Percentiles rank a stretch among this genome's conserved stretches.
phyloP scores from a whole-genome alignment of 2,113 vertebrate genomes.

The Neofelis nebulosa region DNA sequence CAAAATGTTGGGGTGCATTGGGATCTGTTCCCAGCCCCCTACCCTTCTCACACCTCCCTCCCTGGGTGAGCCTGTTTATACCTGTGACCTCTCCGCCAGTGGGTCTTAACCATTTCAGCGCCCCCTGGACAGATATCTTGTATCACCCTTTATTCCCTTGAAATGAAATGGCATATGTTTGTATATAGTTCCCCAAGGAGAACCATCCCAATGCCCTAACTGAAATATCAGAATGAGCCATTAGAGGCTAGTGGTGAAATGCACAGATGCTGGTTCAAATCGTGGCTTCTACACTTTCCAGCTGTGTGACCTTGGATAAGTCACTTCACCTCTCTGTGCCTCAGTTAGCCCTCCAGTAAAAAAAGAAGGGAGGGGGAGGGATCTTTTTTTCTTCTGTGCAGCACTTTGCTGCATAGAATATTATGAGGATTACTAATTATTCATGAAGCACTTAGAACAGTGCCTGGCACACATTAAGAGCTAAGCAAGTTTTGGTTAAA shows the following conservation, averaged over 20 bases:
- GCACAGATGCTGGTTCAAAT: not conserved
- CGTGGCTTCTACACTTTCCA: not conserved
- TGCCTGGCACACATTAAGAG: not conserved
- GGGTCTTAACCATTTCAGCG: not conserved
- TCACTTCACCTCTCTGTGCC: not conserved
- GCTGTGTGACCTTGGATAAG: not conserved
- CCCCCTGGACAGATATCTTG: not conserved
- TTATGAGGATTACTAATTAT: not conserved
- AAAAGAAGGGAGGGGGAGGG: not conserved
- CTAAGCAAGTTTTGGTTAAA: not conserved
- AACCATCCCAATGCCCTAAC: not conserved
- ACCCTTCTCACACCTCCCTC: not conserved
- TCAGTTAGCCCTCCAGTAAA: not conserved
- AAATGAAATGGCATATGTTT: not conserved
- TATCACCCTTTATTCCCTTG: not conserved
- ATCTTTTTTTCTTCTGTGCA: not conserved
- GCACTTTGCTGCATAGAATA: not conserved
- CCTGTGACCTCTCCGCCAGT: not conserved
- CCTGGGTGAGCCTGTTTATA: accelerated
- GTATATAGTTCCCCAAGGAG: not conserved
- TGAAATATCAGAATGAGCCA: not conserved
- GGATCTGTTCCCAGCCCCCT: not conserved
- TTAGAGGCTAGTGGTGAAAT: not conserved
- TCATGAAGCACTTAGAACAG: not conserved
- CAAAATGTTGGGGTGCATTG: not conserved